Base-by-base conservation (phyloP, 2,797 vertebrate species). In the Danio aesculapii region DNA sequence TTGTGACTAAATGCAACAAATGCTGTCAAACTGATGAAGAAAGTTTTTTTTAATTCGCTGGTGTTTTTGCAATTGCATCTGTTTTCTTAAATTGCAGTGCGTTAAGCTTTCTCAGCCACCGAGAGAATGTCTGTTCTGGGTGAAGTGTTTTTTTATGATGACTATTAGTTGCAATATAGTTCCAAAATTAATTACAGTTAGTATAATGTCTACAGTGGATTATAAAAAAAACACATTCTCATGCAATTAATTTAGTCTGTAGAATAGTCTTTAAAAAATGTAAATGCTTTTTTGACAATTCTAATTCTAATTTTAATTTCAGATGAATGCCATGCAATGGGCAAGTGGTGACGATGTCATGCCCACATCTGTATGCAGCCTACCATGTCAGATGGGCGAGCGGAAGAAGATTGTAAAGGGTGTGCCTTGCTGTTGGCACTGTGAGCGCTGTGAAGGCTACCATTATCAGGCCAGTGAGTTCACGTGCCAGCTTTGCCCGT, bases 381-480 rank as follows among this genome's bases (percentile, higher is more conserved):
- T 95, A 85, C 97, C 98, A 0, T 99, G 98, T 74, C 94, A 92
- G 84, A 92, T 94, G 0, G 98, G 98, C 0, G 97, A 98, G 90
- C 93, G 97, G 83, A 99, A 98, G 94, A 99, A 99, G 90, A 96
- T 95, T 0, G 97, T 98, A 85, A 98, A 98, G 84, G 98, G 98
- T 0, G 96, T 97, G 58, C 91, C 96, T 0, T 99, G 98, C 92
- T 99, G 98, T 88, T 99, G 98, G 98, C 97, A 97, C 90, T 99
- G 98, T 0, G 97, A 99, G 79, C 95, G 95, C 86, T 99, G 98
- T 0, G 96, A 97, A 83, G 98, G 97, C 0, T 99, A 98, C 92
- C 93, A 94, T 84, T 92, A 95, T 92, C 97, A 97, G 91, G 93
- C 95, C 86, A 95, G 95, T 2, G 96, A 97, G 90, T 94, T 96